phyloP scores from a whole-genome alignment of 2,888 invertebrate species.

The Sarcophaga carnaria region DNA sequence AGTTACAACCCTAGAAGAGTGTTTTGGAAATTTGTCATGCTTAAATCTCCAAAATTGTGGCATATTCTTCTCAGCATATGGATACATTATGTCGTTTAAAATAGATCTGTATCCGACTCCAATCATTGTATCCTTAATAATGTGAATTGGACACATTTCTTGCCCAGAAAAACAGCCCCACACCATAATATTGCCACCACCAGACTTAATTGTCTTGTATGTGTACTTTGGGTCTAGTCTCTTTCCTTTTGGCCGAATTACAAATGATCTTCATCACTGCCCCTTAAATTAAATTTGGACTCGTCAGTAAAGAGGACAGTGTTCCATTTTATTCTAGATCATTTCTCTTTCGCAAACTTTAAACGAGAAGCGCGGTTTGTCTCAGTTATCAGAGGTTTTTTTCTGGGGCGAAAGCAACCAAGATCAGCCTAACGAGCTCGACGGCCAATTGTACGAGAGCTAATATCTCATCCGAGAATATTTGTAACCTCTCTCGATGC shows the following conservation, averaged over 20 bases:
- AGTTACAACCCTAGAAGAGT: too few species aligned
- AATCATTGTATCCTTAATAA: too few species aligned
- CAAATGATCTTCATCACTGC: not conserved
- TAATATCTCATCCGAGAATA: not conserved
- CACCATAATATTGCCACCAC: not conserved
- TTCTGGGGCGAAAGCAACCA: not conserved
- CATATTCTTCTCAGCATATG: too few species aligned
- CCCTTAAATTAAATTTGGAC: not conserved
- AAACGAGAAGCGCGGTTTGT: slow-evolving; percentile 4
- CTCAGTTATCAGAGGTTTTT: slow-evolving; percentile 10
- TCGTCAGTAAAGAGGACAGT: not conserved
- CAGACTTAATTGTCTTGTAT: too few species aligned
- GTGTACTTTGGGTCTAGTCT: too few species aligned
- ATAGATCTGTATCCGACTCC: too few species aligned
- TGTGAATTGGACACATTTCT: too few species aligned
- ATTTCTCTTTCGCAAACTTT: slow-evolving; percentile 10
- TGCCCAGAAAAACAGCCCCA: too few species aligned
- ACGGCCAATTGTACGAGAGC: slow-evolving; percentile 2
- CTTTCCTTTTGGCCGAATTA: too few species aligned
- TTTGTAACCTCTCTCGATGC: not conserved
- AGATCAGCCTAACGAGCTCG: slow-evolving; percentile 8
- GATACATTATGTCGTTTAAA: too few species aligned
- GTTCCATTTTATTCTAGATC: not conserved
- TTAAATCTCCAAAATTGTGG: too few species aligned
- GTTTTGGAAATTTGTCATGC: too few species aligned